These are phyloP conservation scores for Vimba vimba DNA, from an alignment of 2,113 vertebrate genomes.

Conservation along the genomic window DNA sequence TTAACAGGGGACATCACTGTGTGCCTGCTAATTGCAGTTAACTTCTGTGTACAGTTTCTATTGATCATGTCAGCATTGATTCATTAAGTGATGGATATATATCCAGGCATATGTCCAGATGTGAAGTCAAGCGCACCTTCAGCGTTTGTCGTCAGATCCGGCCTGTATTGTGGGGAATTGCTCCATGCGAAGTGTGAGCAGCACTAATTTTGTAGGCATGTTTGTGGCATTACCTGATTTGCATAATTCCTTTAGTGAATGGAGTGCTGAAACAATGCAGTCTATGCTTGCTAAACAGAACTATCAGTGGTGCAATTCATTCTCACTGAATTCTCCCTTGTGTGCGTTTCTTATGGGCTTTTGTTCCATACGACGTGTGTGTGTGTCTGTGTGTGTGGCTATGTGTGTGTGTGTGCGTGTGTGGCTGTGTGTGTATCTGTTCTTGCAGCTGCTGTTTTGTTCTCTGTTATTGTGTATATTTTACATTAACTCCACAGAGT, in stretches of 20 bases:
- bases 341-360: neutral
- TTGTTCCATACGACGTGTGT: neutral
- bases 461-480: neutral
- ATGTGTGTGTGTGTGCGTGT: neutral
- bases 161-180: neutral
- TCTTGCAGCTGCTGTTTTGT: neutral
- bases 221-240: neutral
- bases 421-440: neutral
- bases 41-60: neutral
- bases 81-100: neutral
- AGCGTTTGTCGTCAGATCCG: neutral
- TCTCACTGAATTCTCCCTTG: slow-evolving; percentile 8
- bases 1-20: neutral
- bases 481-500: neutral
- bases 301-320: neutral
- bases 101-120: neutral
- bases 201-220: neutral
- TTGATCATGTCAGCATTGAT: neutral
- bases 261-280: neutral
- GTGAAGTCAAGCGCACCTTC: neutral
- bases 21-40: neutral
- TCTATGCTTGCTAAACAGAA: neutral
- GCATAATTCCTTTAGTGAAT: slow-evolving; percentile 10
- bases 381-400: neutral
- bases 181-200: neutral